Base-by-base conservation (phyloP, 2,797 vertebrate species). In the Prunella strophiata region DNA sequence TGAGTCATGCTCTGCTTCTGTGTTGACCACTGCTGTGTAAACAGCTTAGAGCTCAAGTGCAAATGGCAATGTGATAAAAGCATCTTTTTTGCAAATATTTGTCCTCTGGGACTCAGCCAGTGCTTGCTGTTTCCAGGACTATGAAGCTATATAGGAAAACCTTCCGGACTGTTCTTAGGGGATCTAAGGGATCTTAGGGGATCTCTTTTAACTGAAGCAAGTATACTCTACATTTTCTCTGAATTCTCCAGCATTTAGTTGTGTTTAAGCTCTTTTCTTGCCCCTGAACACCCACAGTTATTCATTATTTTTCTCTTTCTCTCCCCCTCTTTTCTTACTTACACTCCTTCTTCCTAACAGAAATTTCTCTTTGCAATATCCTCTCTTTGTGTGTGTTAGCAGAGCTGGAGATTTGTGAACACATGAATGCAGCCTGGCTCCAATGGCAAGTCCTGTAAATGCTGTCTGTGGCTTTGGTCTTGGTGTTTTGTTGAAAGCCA, bases 81-180 rank as follows among this genome's bases (percentile, higher is more conserved):
- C 74, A 61, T 71, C 80, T 76, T 88, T 75, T 70, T 48, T 82
- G 83, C 84, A 94, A 96, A 95, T 93, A 91, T 89, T 95, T 92
- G 59, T 70, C 71, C 52, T 70, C 88, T 90, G 88, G 40, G 19
- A 55, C 62, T 79, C 63, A 72, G 66, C 59, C 71, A 82, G 45
- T 13, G 1, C 79, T 78, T 58, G n/a, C n/a, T 91, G 70, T 63
- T 90, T 91, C 71, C 82, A 74, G 36, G 67, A 63, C 40, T 76
- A 40, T 10, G 4, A 79, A 86, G 22, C 84, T 66, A 30, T 11
- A 62, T 21, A 70, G 18, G n/a, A 74, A 92, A 89, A 58, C 10
- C 30, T 51, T 59, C 34, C 0, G 0, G 23, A 34, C 40, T 85
- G 45, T 76, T 45, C 52, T 36, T 57, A 67, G 43, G 34, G 63